Base-by-base conservation (phyloP, 2,113 vertebrate genomes). In the Crypturellus undulatus region DNA sequence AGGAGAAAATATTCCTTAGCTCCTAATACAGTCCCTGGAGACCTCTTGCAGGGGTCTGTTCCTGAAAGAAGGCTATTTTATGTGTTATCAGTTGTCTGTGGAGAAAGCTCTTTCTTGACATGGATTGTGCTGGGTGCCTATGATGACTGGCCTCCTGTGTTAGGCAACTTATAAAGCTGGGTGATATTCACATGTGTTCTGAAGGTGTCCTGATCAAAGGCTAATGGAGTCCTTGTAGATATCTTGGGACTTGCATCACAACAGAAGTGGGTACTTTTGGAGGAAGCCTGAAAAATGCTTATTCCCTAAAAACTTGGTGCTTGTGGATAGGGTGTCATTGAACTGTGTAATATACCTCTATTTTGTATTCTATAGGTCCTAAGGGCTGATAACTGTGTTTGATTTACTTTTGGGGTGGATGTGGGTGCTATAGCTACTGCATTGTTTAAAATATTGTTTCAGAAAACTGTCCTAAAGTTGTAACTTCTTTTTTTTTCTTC, bases 231-330 rank as follows among this genome's bases (percentile, higher is more conserved):
- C 24, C 13, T 56, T 54, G 24, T 59, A 9, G 58, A 8, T n/a
- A 8, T 73, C 79, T 54, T 79, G 45, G 60, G n/a, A 51, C 19
- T 40, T 1, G 0, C 0, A 3, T 49, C 52, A 22, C 32, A 22
- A 1, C 40, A 78, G 40, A 82, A 15, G 15, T 67, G 76, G 51
- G 24, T n/a, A 60, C 59, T 32, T 24, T 60, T n/a, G 2, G 1
- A 73, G 76, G 56, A 92, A 81, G 26, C n/a, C 47, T 84, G 13
- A 38, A 32, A 28, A 21, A 36, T 77, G 28, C 54, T 91, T 43
- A 32, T 24, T 70, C 25, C 38, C 18, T 84, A 42, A 16, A 58
- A 84, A 38, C 20, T 68, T 56, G 38, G n/a, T 71, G n/a, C 34
- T 56, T 70, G 59, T 54, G 60, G 30, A 63, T 40, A 65, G 75